These are phyloP conservation scores for Zelostemma sp. DNA, from an alignment of 1,140 invertebrate species.

Conservation along the genomic window DNA sequence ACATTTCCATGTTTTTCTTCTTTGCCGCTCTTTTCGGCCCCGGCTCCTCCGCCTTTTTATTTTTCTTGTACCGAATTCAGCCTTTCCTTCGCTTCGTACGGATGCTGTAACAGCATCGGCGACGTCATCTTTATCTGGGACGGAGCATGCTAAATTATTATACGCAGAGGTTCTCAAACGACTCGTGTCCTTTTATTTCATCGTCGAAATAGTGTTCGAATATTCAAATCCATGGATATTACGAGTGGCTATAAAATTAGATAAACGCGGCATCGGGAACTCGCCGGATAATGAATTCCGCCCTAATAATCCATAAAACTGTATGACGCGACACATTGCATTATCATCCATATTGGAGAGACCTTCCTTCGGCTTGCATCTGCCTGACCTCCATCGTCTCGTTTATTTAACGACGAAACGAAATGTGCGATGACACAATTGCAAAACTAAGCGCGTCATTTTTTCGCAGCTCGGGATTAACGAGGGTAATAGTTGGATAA, in stretches of 20 bases:
- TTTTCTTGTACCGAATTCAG: constrained; percentile 33
- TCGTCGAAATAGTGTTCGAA: not conserved
- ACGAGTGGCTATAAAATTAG: constrained; percentile 2
- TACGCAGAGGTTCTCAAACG: constrained; percentile 35
- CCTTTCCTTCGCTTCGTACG: constrained; percentile 20
- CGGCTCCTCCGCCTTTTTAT: constrained; percentile 9
- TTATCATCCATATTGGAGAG: constrained; percentile 50
- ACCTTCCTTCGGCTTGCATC: constrained; percentile 47
- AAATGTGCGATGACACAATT: constrained; percentile 48
- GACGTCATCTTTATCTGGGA: constrained; percentile 44
- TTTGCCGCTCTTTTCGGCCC: too few species aligned
- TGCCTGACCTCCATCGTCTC: constrained; percentile 48
- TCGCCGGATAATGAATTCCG: constrained; percentile 50
- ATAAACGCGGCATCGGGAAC: constrained; percentile 35
- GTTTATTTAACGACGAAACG: constrained; percentile 49
- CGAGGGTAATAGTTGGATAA: too few species aligned
- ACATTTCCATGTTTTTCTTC: too few species aligned
- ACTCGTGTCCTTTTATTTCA: not conserved
- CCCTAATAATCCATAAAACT: constrained; percentile 48
- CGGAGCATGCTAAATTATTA: constrained; percentile 37
- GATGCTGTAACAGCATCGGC: constrained; percentile 31
- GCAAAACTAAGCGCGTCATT: constrained; percentile 42
- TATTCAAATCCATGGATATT: not conserved
- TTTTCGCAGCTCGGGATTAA: constrained; percentile 22
- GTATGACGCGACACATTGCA: constrained; percentile 47